Evolutionary conservation across 2,113 vertebrate species (phyloP), one percentile per base, ranked within the genome.

Genomic region (Serinus canaria): DNA sequence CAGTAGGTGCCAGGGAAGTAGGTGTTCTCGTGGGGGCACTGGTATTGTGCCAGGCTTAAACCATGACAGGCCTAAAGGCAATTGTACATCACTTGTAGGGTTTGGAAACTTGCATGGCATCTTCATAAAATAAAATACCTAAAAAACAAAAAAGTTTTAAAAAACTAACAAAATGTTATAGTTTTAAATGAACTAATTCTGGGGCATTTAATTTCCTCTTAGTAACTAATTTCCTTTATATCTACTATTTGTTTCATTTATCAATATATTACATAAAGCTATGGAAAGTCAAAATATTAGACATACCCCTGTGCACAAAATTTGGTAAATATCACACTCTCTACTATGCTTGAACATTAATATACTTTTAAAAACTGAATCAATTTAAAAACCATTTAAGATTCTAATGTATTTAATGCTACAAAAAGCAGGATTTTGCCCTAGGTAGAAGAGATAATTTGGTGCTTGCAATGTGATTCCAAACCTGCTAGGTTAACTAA

Each of bases 221-320:
- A 67, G 20, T 23, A 81, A 94, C 13, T 83, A 9, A 73, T 33
- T 88, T 73, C 33, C 28, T 66, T 75, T 75, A 23, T 44, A 44
- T 10, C 16, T 37, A 33, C 12, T 35, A 20, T 58, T 47, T 0
- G 52, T 81, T 52, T 78, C 2, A 49, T 73, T 59, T 88, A 81
- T 39, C 10, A 39, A 62, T 9, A 21, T 78, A 87, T 27, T 73
- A 49, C 31, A 49, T 41, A 49, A 56, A 86, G 39, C 16, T 76
- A 28, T 77, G 25, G 9, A 16, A 50, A 78, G 11, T 49, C 47
- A 7, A 21, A 84, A 68, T 13, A 53, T 60, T 47, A 70, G 33
- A 70, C 19, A 66, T 31, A 25, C 1, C 13, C 15, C 19, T 3
- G 10, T 0, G 0, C 22, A 74, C 11, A 88, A 72, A 77, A 83